Conservation (phyloP, 2,888 invertebrate genomes). For the Cacoxenus indagator region DNA sequence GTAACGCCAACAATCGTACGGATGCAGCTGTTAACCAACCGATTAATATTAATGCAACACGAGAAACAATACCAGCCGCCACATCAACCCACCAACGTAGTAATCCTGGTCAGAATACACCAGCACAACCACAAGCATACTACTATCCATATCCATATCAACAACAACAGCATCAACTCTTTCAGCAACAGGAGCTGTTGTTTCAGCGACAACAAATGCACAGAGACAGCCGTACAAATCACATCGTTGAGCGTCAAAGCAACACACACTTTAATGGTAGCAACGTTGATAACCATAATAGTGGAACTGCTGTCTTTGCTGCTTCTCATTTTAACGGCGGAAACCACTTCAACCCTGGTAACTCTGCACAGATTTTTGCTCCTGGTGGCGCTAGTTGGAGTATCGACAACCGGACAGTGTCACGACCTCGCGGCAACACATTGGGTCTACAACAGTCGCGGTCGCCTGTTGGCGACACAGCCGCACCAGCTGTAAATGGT, state of each 20-base stretch:
- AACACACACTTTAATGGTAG: slow-evolving; percentile 1
- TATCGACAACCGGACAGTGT: slow-evolving; percentile 5
- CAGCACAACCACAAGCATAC: slow-evolving; percentile 25
- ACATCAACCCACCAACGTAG: slow-evolving; percentile 33
- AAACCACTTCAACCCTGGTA: not conserved
- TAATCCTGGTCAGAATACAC: slow-evolving; percentile 36
- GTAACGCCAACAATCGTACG: slow-evolving; percentile 5
- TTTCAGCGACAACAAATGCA: slow-evolving; percentile 15
- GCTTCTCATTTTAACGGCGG: not conserved
- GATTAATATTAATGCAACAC: slow-evolving; percentile 23
- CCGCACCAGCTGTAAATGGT: not conserved
- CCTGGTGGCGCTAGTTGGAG: not conserved
- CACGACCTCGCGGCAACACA: slow-evolving; percentile 6
- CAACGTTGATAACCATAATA: not conserved
- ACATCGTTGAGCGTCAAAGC: not conserved
- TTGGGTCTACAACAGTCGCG: slow-evolving; percentile 15
- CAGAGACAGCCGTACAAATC: slow-evolving; percentile 11
- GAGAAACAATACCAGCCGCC: slow-evolving; percentile 31
- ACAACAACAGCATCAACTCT: slow-evolving; percentile 11
- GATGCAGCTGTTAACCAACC: slow-evolving; percentile 5
- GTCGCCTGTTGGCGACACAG: slow-evolving; percentile 3
- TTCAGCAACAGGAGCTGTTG: slow-evolving; percentile 10
- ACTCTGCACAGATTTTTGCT: not conserved
- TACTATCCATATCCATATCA: slow-evolving; percentile 9
- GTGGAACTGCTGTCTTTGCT: not conserved